phyloP scores from a whole-genome alignment of 2,797 vertebrate genomes.

The Valencia hispanica region DNA sequence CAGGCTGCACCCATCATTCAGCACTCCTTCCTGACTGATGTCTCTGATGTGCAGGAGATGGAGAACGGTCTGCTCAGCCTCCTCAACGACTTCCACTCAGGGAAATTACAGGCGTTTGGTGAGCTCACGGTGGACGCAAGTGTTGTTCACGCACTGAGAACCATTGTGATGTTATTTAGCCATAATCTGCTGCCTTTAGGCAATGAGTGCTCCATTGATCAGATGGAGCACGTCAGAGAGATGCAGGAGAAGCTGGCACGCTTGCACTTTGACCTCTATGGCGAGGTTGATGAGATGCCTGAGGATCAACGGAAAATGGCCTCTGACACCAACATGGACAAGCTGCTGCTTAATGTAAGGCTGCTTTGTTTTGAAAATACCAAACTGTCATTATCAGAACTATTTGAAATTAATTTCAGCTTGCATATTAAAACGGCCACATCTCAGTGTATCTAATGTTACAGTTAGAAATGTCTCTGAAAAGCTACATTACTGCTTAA shows the following conservation, averaged over 20 bases:
- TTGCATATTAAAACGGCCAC: neutral
- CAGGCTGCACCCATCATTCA: slow-evolving; percentile 88
- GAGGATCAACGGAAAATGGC: slow-evolving; percentile 91
- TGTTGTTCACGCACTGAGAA: neutral
- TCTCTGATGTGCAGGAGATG: slow-evolving; percentile 98
- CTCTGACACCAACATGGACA: slow-evolving; percentile 93
- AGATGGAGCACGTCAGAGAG: slow-evolving; percentile 97
- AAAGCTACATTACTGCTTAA: neutral
- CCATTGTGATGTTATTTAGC: too few relatives aligned
- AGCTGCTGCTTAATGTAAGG: slow-evolving; percentile 92
- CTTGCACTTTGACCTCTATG: slow-evolving; percentile 94
- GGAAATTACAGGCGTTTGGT: slow-evolving; percentile 97
- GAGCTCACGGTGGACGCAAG: neutral
- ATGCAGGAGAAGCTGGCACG: slow-evolving; percentile 98
- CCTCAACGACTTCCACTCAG: slow-evolving; percentile 97
- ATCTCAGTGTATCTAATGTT: neutral
- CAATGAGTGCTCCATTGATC: slow-evolving; percentile 96
- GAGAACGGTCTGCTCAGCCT: slow-evolving; percentile 95
- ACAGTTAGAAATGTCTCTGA: neutral
- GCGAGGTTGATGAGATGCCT: slow-evolving; percentile 93
- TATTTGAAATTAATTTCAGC: neutral
- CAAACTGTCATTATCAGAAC: neutral
- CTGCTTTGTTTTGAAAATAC: neutral
- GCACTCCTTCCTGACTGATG: slow-evolving; percentile 97
- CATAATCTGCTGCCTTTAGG: slow-evolving; percentile 65